Conservation (phyloP, 2,113 vertebrate genomes). For the Gadus chalcogrammus region DNA sequence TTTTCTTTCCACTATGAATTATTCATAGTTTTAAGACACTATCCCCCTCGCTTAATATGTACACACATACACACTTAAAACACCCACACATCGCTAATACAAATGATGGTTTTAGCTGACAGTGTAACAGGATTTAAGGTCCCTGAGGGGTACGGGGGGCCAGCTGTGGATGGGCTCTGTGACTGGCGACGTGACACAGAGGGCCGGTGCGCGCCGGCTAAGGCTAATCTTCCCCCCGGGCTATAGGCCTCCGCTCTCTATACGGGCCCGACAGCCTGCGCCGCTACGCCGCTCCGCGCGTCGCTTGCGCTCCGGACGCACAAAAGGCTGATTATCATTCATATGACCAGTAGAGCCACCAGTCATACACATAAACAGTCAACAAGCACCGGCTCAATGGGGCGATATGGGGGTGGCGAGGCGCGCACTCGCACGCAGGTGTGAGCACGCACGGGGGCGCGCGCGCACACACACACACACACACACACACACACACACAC, state of each 20-base stretch:
- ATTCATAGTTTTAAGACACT: conserved; percentile 78
- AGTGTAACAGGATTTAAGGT: conserved; percentile 81
- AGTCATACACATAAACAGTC: conserved; percentile 73
- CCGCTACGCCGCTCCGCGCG: conserved; percentile 49
- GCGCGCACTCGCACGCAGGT: too few relatives aligned
- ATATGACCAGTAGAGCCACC: conserved; percentile 70
- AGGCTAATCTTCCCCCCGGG: conserved; percentile 72
- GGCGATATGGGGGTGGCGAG: conserved; percentile 58
- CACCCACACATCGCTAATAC: conserved; percentile 74
- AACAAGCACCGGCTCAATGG: conserved; percentile 72
- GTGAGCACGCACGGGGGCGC: too few relatives aligned
- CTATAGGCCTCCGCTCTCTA: conserved; percentile 31
- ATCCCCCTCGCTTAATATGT: conserved; percentile 50
- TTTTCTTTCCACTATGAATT: conserved; percentile 76
- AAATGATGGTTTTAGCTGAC: conserved; percentile 75
- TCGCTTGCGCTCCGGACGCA: conserved; percentile 49
- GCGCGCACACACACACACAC: too few relatives aligned
- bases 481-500: too few relatives aligned
- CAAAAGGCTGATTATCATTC: conserved; percentile 79
- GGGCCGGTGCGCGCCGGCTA: conserved; percentile 63
- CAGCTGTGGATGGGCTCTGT: conserved; percentile 68
- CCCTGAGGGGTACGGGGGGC: conserved; percentile 69
- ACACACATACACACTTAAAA: conserved; percentile 61
- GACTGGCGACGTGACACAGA: conserved; percentile 73
- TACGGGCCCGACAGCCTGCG: too few relatives aligned